These are phyloP conservation scores for Panzeria rudis DNA, from an alignment of 2,888 invertebrate species.

Conservation along the genomic window DNA sequence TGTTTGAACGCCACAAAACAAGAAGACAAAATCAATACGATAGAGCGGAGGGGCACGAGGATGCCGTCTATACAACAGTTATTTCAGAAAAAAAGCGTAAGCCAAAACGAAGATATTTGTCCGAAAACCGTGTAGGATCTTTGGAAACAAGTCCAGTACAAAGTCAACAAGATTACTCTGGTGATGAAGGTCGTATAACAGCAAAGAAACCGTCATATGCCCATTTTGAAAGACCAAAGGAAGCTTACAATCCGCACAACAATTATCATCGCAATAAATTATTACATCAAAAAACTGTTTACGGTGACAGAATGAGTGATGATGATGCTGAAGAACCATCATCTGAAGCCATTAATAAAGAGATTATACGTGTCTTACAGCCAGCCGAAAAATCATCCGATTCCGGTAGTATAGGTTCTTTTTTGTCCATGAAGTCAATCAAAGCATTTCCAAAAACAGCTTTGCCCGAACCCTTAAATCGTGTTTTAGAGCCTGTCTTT, in stretches of 20 bases:
- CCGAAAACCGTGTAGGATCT: conserved; percentile 83
- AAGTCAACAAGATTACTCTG: conserved; percentile 76
- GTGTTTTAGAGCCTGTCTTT: conserved; percentile 91
- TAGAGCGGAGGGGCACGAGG: conserved; percentile 79
- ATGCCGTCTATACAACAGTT: conserved; percentile 81
- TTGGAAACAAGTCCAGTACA: conserved; percentile 80
- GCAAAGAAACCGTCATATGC: conserved; percentile 77
- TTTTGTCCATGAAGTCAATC: conserved; percentile 93
- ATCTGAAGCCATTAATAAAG: conserved; percentile 81
- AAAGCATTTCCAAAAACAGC: conserved; percentile 92
- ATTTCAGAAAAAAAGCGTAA: conserved; percentile 80
- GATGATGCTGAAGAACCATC: conserved; percentile 65
- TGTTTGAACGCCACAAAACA: conserved; percentile 81
- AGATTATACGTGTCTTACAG: conserved; percentile 79
- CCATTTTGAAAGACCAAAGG: conserved; percentile 79
- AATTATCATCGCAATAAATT: conserved; percentile 82
- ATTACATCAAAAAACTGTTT: conserved; percentile 78
- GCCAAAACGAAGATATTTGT: conserved; percentile 81
- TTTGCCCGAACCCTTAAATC: conserved; percentile 90
- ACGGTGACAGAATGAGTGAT: conserved; percentile 75
- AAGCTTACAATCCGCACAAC: conserved; percentile 82
- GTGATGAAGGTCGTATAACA: conserved; percentile 78
- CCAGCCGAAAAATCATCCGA: conserved; percentile 81
- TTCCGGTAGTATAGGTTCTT: conserved; percentile 89
- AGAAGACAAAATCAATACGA: conserved; percentile 80